These are phyloP conservation scores for Pachyseris speciosa DNA, from an alignment of 64 coral and sea anemone species.

Conservation along the genomic window DNA sequence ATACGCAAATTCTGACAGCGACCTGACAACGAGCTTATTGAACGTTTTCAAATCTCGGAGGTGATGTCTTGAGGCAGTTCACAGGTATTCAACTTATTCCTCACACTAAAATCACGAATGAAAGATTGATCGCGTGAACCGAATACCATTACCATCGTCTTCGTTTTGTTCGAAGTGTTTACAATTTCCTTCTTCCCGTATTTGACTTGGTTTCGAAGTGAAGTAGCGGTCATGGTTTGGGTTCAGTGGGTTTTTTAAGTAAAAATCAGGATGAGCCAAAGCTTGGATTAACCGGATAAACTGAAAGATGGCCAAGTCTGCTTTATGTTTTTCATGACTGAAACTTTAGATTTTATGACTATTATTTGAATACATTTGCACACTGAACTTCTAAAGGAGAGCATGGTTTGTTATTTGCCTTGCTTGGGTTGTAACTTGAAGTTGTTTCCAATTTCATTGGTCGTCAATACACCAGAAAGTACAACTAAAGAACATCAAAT, in stretches of 20 bases:
- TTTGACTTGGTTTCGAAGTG: background rate
- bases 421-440: too few relatives aligned
- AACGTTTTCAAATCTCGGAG: background rate
- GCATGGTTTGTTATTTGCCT: background rate
- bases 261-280: too few relatives aligned
- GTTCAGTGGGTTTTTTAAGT: too few relatives aligned
- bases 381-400: background rate
- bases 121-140: background rate
- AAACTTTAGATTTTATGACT: background rate
- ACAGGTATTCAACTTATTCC: slow-evolving; percentile 3
- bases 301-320: background rate
- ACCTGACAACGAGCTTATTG: background rate
- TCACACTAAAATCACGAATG: background rate
- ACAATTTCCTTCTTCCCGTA: background rate
- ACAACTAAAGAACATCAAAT: too few relatives aligned
- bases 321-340: background rate
- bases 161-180: background rate
- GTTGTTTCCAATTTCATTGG: too few relatives aligned
- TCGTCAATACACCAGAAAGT: too few relatives aligned
- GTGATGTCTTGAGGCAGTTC: background rate
- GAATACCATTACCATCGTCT: background rate
- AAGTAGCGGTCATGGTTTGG: background rate
- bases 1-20: background rate
- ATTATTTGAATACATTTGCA: background rate
- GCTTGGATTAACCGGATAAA: too few relatives aligned